A percentile compares a stretch with the other conserved stretches of the same genome.
Conservation (phyloP, 2,797 vertebrate species). For the Tapirus indicus region DNA sequence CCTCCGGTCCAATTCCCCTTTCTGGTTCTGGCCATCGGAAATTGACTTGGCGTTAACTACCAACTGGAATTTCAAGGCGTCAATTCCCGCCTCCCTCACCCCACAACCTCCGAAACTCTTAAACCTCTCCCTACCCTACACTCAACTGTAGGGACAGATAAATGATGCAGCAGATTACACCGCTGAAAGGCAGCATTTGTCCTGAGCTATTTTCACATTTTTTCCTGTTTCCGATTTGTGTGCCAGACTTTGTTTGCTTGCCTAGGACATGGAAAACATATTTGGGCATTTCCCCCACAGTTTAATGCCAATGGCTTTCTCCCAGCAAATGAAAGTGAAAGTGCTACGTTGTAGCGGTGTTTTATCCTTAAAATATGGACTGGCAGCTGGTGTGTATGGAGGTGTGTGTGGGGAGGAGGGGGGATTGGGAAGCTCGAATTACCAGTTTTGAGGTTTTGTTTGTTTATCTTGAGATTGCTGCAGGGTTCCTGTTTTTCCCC, state of each 20-base stretch:
- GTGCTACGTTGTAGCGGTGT: slow-evolving; percentile 58
- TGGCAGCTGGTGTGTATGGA: slow-evolving; percentile 25
- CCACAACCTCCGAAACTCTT: background rate
- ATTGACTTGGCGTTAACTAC: slow-evolving; percentile 64
- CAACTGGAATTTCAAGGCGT: slow-evolving; percentile 66
- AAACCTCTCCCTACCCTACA: slow-evolving; percentile 35
- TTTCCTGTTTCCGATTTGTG: slow-evolving; percentile 67
- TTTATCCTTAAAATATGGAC: slow-evolving; percentile 66
- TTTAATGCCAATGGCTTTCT: slow-evolving; percentile 32
- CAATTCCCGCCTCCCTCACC: background rate
- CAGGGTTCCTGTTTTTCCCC: slow-evolving; percentile 9
- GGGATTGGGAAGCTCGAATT: slow-evolving; percentile 61
- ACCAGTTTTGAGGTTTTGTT: slow-evolving; percentile 81
- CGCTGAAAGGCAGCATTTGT: slow-evolving; percentile 50
- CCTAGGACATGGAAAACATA: slow-evolving; percentile 61
- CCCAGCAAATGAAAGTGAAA: slow-evolving; percentile 80
- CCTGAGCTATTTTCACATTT: slow-evolving; percentile 68
- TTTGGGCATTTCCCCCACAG: slow-evolving; percentile 4
- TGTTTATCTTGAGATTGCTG: slow-evolving; percentile 77
- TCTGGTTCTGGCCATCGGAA: slow-evolving; percentile 74
- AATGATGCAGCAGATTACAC: slow-evolving; percentile 55
- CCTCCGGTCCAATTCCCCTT: background rate
- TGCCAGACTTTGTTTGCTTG: slow-evolving; percentile 78
- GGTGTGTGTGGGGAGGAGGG: background rate
- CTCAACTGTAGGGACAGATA: slow-evolving; percentile 29